These are phyloP conservation scores for Falco novaeseelandiae DNA, from an alignment of 2,797 vertebrate genomes.

Conservation along the genomic window DNA sequence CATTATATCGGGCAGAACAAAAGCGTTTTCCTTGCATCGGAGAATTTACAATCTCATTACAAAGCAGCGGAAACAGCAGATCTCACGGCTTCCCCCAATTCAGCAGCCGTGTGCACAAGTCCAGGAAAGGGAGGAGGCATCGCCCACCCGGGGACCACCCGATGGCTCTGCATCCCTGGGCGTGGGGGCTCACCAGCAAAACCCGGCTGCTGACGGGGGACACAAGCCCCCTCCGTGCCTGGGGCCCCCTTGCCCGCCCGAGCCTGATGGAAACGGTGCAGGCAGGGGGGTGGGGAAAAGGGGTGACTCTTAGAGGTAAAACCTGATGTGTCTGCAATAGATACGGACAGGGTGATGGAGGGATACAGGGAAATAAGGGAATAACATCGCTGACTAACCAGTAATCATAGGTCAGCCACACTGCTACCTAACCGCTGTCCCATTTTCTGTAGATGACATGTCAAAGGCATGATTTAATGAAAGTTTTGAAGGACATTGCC, in stretches of 20 bases:
- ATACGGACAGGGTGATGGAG: rapidly evolving
- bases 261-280: not conserved
- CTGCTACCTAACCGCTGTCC: not conserved
- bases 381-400: not conserved
- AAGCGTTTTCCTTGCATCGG: not conserved
- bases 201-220: rapidly evolving
- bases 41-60: not conserved
- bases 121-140: not conserved
- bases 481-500: not conserved
- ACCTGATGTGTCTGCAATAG: not conserved
- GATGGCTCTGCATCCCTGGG: rapidly evolving
- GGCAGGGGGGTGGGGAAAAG: not conserved
- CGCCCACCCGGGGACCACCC: rapidly evolving
- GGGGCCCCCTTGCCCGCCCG: not conserved
- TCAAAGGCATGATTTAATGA: conserved; percentile 37
- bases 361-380: not conserved
- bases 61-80: not conserved
- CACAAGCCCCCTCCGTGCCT: rapidly evolving
- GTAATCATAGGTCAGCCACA: not conserved
- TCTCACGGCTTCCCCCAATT: not conserved
- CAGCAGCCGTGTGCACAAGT: rapidly evolving
- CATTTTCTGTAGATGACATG: not conserved
- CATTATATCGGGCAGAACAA: not conserved
- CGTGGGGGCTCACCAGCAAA: rapidly evolving
- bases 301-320: not conserved